phyloP scores from a whole-genome alignment of 2,113 vertebrate species.

The Antennarius striatus region DNA sequence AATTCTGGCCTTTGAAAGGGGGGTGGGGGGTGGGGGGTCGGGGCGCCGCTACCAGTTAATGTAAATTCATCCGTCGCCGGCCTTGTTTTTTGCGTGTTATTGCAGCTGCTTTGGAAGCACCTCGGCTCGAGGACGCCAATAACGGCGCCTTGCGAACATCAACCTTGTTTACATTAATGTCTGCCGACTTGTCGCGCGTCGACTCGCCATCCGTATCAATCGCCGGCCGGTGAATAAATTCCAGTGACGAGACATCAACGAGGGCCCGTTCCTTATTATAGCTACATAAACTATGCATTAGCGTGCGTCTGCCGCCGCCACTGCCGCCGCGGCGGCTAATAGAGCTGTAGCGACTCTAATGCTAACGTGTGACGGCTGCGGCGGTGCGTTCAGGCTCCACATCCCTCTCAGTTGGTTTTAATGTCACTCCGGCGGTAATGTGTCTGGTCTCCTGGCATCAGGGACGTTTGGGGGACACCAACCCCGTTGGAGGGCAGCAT shows the following conservation, averaged over 20 bases:
- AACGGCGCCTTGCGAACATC: conserved; percentile 83
- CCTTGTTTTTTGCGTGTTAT: conserved; percentile 49
- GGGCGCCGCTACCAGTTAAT: conserved; percentile 33
- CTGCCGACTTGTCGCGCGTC: conserved; percentile 85
- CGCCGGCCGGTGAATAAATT: conserved; percentile 89
- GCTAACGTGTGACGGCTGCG: conserved; percentile 10
- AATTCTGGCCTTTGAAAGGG: conserved; percentile 56
- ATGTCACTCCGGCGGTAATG: conserved; percentile 45
- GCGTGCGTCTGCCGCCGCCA: conserved; percentile 16
- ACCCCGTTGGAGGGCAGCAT: conserved; percentile 49
- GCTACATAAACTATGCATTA: conserved; percentile 48
- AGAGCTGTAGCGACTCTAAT: conserved; percentile 31
- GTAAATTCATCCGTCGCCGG: conserved; percentile 54
- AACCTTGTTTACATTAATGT: conserved; percentile 90
- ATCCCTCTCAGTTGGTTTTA: conserved; percentile 54
- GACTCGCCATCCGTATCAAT: conserved; percentile 89
- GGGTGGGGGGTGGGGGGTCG: conserved; percentile 1
- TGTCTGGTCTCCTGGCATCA: conserved; percentile 42
- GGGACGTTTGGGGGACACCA: conserved; percentile 60
- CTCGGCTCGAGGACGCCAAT: conserved; percentile 34
- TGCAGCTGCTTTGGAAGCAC: conserved; percentile 40
- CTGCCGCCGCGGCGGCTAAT: conserved; percentile 21
- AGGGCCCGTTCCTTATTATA: conserved; percentile 30
- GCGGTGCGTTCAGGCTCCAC: conserved; percentile 29
- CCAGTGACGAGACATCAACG: conserved; percentile 81